phyloP scores from a whole-genome alignment of 2,113 vertebrate genomes.

The Ophiodon elongatus region DNA sequence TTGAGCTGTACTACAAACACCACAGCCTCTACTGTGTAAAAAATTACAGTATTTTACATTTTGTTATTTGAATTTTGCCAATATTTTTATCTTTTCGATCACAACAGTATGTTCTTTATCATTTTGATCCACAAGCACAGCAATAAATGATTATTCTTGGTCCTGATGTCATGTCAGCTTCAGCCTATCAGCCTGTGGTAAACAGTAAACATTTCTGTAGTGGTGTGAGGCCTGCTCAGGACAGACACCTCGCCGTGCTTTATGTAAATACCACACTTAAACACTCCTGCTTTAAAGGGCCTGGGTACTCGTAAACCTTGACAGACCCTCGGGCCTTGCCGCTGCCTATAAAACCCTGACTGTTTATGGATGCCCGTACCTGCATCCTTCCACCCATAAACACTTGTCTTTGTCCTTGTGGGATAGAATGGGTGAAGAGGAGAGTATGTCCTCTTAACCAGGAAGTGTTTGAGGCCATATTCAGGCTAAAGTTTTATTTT shows the following conservation, averaged over 20 bases:
- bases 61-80: background rate
- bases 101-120: background rate
- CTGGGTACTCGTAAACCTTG: slow-evolving; percentile 72
- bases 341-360: slow-evolving; percentile 65
- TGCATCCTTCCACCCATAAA: slow-evolving; percentile 59
- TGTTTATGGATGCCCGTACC: slow-evolving; percentile 68
- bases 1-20: background rate
- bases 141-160: background rate
- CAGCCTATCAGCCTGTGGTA: slow-evolving; percentile 24
- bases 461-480: slow-evolving; percentile 18
- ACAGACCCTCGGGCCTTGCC: slow-evolving; percentile 50
- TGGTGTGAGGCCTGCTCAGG: slow-evolving; percentile 15
- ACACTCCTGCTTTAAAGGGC: slow-evolving; percentile 68
- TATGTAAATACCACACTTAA: slow-evolving; percentile 80
- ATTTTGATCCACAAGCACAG: background rate
- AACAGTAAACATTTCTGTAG: slow-evolving; percentile 7
- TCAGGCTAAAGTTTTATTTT: background rate
- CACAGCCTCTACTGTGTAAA: background rate
- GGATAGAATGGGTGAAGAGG: slow-evolving; percentile 9
- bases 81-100: background rate
- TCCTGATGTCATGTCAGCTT: background rate
- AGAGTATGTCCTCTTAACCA: slow-evolving; percentile 18
- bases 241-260: slow-evolving; percentile 51
- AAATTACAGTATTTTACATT: background rate
- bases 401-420: slow-evolving; percentile 63